Percentiles rank a stretch among this genome's conserved stretches.
These are phyloP conservation scores for Trissolcus brochymenae DNA, from an alignment of 2,888 invertebrate species.

Conservation along the genomic window DNA sequence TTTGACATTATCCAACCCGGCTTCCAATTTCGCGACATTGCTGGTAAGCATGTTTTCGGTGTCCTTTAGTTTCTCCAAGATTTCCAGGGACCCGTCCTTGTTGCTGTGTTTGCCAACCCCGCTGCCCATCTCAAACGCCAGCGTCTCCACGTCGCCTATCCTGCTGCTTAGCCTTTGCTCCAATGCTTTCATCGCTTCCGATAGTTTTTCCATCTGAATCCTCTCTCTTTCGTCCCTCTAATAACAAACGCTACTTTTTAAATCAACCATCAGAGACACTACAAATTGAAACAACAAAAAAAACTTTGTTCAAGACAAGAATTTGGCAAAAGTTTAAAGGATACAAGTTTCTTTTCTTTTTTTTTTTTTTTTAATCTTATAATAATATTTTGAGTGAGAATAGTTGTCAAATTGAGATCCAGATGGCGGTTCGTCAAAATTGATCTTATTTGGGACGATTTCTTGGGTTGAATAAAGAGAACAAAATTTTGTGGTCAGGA, in stretches of 20 bases:
- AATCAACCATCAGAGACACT: too few relatives aligned
- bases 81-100: conserved; percentile 59
- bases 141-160: conserved; percentile 74
- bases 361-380: too few relatives aligned
- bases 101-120: conserved; percentile 42
- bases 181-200: conserved; percentile 79
- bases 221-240: conserved; percentile 83
- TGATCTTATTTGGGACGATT: too few relatives aligned
- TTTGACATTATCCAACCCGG: conserved; percentile 59
- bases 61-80: conserved; percentile 63
- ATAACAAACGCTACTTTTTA: too few relatives aligned
- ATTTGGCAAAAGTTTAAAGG: too few relatives aligned
- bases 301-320: too few relatives aligned
- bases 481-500: background rate
- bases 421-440: too few relatives aligned
- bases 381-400: too few relatives aligned
- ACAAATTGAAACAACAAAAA: too few relatives aligned
- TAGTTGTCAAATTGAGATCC: too few relatives aligned
- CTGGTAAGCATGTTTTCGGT: conserved; percentile 62
- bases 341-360: too few relatives aligned
- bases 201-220: conserved; percentile 81
- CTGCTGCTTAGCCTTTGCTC: conserved; percentile 77
- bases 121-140: conserved; percentile 73
- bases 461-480: background rate
- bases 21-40: conserved; percentile 63